phyloP scores from a whole-genome alignment of 64 coral and sea anemone genomes.

The Montipora cactus region DNA sequence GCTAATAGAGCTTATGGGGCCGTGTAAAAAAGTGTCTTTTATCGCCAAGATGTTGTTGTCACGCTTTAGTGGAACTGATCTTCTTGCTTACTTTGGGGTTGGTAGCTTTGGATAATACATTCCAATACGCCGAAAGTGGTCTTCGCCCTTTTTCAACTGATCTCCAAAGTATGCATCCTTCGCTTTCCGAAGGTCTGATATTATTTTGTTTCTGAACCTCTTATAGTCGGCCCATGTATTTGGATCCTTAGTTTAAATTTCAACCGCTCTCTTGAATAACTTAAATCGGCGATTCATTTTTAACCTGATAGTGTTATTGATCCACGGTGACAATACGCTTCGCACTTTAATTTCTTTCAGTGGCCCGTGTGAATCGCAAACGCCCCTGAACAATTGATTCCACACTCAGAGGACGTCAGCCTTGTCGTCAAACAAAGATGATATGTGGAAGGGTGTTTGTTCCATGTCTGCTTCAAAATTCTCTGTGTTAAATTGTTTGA shows the following conservation, averaged over 20 bases:
- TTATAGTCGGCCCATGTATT: not conserved
- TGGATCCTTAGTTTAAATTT: not conserved
- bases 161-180: not conserved
- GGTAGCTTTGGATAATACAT: not conserved
- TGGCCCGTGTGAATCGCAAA: no score
- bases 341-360: no score
- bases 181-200: not conserved
- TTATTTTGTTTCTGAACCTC: not conserved
- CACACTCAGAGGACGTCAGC: not conserved
- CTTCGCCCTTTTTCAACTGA: not conserved
- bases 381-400: not conserved
- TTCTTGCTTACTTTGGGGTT: not conserved
- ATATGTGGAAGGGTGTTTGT: not conserved
- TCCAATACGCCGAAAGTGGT: constrained; percentile 10
- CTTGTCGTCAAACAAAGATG: not conserved
- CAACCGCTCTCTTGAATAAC: not conserved
- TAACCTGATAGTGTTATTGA: not conserved
- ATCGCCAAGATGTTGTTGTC: not conserved
- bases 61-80: not conserved
- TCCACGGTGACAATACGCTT: no score
- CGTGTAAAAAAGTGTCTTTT: not conserved
- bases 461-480: not conserved
- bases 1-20: no score
- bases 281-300: not conserved
- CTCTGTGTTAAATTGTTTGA: not conserved